Evolutionary conservation across 2,888 invertebrate genomes (phyloP).

Genomic region (Eristalinus sepulchralis): DNA sequence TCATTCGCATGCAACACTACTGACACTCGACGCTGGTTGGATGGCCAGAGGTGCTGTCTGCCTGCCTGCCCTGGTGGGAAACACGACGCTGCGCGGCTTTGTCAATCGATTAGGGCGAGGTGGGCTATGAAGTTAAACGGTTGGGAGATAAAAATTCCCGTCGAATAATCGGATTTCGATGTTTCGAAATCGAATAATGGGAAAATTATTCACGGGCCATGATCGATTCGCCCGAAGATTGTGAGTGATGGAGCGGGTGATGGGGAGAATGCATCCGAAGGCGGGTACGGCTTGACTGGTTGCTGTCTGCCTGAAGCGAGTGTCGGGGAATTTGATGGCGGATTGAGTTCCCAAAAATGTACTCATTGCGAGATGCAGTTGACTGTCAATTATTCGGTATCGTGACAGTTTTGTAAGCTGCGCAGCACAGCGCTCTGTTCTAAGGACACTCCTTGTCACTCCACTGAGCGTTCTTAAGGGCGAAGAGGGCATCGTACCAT

Average conservation of each 20-base stretch:
- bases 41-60: neutral
- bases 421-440: too few relatives aligned
- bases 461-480: too few relatives aligned
- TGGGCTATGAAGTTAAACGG: conserved; percentile 22
- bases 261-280: neutral
- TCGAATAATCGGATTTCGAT: conserved; percentile 37
- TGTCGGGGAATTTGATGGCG: neutral
- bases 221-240: conserved; percentile 21
- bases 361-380: neutral
- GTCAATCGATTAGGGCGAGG: neutral
- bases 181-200: conserved; percentile 15
- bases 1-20: conserved; percentile 43
- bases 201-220: neutral
- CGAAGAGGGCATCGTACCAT: too few relatives aligned
- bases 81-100: neutral
- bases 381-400: too few relatives aligned
- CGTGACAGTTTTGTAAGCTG: too few relatives aligned
- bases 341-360: neutral
- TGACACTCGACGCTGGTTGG: conserved; percentile 8
- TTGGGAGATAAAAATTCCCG: conserved; percentile 9
- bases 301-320: neutral
- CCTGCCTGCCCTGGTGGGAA: neutral
- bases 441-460: too few relatives aligned
- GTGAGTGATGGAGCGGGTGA: neutral
- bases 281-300: too few relatives aligned